phyloP scores from a whole-genome alignment of 1,140 invertebrate species.

The Temnothorax longispinosus region DNA sequence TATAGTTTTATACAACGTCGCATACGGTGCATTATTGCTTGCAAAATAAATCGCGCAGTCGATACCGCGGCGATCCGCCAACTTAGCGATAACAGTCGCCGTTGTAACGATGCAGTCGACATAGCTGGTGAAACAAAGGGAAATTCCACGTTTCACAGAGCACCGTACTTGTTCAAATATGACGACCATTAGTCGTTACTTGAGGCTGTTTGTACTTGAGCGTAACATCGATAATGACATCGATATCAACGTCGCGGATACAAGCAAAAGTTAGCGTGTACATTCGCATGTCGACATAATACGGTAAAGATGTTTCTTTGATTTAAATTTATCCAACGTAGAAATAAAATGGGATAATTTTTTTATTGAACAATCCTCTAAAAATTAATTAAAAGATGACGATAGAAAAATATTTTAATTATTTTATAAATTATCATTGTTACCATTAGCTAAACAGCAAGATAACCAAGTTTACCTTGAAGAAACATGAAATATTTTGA shows the following conservation, averaged over 20 bases:
- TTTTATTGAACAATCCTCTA: not conserved
- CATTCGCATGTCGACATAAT: not conserved
- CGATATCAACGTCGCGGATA: not conserved
- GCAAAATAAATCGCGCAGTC: constrained; percentile 42
- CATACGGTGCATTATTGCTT: constrained; percentile 16
- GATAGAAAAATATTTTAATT: not conserved
- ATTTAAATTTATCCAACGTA: not conserved
- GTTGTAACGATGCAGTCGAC: not conserved
- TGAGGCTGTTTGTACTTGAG: constrained; percentile 9
- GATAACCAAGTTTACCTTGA: not conserved
- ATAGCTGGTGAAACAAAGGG: constrained; percentile 1
- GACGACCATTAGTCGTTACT: constrained; percentile 30
- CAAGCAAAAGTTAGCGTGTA: not conserved
- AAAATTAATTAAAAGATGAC: not conserved
- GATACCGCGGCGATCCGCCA: constrained; percentile 20
- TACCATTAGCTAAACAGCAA: too few species aligned
- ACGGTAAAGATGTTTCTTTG: not conserved
- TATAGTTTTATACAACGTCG: constrained; percentile 20
- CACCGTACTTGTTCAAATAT: constrained; percentile 28
- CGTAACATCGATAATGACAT: not conserved
- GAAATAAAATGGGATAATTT: not conserved
- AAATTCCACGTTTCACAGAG: not conserved
- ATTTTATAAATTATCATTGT: not conserved
- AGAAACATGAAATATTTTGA: not conserved
- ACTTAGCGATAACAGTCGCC: constrained; percentile 32